Percentiles rank a stretch among this genome's conserved stretches.
phyloP scores from a whole-genome alignment of 1,140 invertebrate species.

The Aphaenogaster rudis region DNA sequence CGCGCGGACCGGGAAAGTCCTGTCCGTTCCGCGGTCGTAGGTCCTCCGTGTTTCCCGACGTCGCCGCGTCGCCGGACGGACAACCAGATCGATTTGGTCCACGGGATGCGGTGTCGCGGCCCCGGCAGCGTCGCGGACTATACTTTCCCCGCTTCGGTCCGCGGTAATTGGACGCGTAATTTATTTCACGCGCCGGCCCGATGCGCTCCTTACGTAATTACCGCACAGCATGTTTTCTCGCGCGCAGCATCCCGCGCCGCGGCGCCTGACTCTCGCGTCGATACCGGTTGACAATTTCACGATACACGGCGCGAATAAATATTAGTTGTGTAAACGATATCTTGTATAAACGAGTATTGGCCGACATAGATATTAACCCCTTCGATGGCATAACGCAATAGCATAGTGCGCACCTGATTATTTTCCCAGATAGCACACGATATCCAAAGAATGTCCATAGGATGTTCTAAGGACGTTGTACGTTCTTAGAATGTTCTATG shows the following conservation, averaged over 20 bases:
- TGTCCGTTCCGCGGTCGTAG: conserved; percentile 19
- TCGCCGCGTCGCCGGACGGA: conserved; percentile 1
- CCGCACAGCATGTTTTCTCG: conserved; percentile 37
- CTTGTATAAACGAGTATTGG: neutral
- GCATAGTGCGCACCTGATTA: too few relatives aligned
- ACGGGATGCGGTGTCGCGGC: too few relatives aligned
- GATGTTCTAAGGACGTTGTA: too few relatives aligned
- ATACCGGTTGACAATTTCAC: neutral
- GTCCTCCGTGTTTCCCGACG: neutral
- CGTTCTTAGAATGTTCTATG: too few relatives aligned
- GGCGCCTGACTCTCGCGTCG: neutral
- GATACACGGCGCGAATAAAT: neutral
- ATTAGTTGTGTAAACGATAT: neutral
- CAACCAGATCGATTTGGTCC: conserved; percentile 53
- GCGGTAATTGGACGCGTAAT: conserved; percentile 79
- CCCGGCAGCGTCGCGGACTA: conserved; percentile 10
- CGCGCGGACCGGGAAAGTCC: conserved; percentile 24
- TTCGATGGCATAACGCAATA: too few relatives aligned
- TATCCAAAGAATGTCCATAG: too few relatives aligned
- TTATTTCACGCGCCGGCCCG: conserved; percentile 66
- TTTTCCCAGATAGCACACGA: too few relatives aligned
- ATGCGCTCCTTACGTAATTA: conserved; percentile 80
- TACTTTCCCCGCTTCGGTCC: conserved; percentile 33
- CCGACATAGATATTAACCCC: neutral
- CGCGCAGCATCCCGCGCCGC: neutral